These are phyloP conservation scores for Idaea aversata DNA, from an alignment of 2,888 invertebrate genomes.

Conservation along the genomic window DNA sequence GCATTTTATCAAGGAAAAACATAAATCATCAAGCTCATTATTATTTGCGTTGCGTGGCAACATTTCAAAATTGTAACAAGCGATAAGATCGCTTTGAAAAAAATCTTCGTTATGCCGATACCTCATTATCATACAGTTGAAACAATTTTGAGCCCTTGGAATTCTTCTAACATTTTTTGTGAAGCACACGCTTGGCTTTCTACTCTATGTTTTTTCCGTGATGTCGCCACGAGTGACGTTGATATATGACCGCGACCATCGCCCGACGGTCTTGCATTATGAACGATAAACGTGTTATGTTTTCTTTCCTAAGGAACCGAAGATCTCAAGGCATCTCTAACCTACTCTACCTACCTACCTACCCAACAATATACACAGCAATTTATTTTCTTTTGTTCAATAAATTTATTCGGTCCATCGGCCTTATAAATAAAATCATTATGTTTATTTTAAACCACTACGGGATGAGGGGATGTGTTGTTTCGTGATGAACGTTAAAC, in stretches of 20 bases:
- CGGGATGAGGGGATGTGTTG: slow-evolving; percentile 18
- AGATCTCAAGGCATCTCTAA: slow-evolving; percentile 34
- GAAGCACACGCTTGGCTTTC: slow-evolving; percentile 15
- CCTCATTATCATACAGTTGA: not conserved
- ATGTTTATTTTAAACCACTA: slow-evolving; percentile 22
- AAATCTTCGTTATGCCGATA: not conserved
- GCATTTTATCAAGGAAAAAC: slow-evolving; percentile 3
- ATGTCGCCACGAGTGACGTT: slow-evolving; percentile 43
- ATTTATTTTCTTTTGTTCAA: slow-evolving; percentile 41
- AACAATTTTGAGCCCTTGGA: not conserved
- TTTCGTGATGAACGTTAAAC: slow-evolving; percentile 15
- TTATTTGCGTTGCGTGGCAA: not conserved
- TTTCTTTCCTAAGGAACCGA: slow-evolving; percentile 67
- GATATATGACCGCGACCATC: slow-evolving; percentile 25
- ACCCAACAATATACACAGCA: slow-evolving; percentile 32
- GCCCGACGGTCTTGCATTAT: slow-evolving; percentile 23
- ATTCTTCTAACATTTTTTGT: slow-evolving; percentile 9
- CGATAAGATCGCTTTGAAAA: not conserved
- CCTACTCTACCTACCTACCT: slow-evolving; percentile 33
- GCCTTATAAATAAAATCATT: slow-evolving; percentile 27
- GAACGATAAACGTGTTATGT: slow-evolving; percentile 55
- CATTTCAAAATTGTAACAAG: not conserved
- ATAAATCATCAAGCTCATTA: not conserved
- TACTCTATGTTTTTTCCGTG: slow-evolving; percentile 27
- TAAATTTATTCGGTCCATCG: slow-evolving; percentile 36